Evolutionary conservation across 2,797 vertebrate species (phyloP), one percentile per base, ranked within the genome.

Genomic region (Falco naumanni): DNA sequence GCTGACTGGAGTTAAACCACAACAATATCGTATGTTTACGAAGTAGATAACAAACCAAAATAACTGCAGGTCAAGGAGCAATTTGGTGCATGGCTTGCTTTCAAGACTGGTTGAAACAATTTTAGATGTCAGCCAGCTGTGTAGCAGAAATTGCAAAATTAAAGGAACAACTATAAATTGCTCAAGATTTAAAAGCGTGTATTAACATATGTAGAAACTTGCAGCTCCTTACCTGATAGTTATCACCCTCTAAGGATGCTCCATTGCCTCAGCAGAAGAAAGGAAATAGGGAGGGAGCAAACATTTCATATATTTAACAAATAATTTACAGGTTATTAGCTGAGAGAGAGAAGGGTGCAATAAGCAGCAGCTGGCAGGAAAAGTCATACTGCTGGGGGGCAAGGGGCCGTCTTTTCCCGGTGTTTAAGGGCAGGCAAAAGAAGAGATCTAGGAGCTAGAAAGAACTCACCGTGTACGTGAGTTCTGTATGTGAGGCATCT

Each of bases 111-210:
- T 37, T 51, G 63, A 43, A 80, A 66, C 6, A 20, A 31, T 45
- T 78, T 33, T 68, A 39, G 33, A 21, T 90, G 51, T 51, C 63
- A 89, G 53, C 51, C 60, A 95, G 10, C 13, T 66, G 9, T 70
- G 60, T 6, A 76, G 45, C 59, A 91, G 80, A 84, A 96, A 86
- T 66, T 77, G 66, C 77, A 90, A 77, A 93, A 95, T 45, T 84
- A 83, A 95, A 84, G 59, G 76, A 94, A 68, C 37, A 76, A 57
- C 29, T 43, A 41, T 45, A 33, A 84, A 18, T 93, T 92, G 70
- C 71, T 92, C 65, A 87, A 94, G 65, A 84, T 87, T 90, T 87
- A 64, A 79, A 89, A 87, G 60, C 29, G 22, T 2, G 1, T 43
- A 43, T 71, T 94, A 72, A 33, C n/a, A 20, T 47, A 39, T 54